A percentile compares a stretch with the other conserved stretches of the same genome.
Evolutionary conservation across 2,113 vertebrate species (phyloP).

Genomic region (Serilophus lunatus): DNA sequence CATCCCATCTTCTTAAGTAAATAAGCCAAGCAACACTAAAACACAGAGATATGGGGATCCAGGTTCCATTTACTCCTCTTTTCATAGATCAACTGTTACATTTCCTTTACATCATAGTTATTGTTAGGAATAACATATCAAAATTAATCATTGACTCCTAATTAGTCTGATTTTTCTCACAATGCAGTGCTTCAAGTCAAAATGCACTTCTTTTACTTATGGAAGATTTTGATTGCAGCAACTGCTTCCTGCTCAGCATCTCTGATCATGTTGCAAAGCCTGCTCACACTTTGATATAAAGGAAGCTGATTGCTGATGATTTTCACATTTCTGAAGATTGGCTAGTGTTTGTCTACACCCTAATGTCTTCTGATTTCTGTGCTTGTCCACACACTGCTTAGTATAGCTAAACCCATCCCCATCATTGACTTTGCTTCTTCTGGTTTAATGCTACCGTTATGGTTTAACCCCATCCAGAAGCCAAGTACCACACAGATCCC

Average conservation of each 20-base stretch:
- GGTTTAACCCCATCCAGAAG: neutral
- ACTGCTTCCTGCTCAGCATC: neutral
- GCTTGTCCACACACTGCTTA: neutral
- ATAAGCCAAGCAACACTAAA: neutral
- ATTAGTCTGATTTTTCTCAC: neutral
- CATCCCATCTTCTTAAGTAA: neutral
- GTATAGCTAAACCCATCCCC: neutral
- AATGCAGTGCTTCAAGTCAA: neutral
- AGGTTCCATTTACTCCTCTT: neutral
- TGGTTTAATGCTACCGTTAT: neutral
- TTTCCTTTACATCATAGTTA: neutral
- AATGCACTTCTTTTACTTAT: neutral
- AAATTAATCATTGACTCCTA: neutral
- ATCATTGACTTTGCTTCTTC: neutral
- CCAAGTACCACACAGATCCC: fast-evolving
- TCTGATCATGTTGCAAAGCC: neutral
- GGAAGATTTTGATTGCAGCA: neutral
- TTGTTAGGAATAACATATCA: neutral
- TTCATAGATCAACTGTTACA: neutral
- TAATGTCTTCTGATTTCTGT: neutral
- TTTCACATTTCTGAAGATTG: neutral
- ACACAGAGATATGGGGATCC: neutral
- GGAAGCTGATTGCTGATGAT: neutral
- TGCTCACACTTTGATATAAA: neutral
- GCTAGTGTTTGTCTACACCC: neutral